A percentile compares a stretch with the other conserved stretches of the same genome.
Evolutionary conservation across 2,113 vertebrate genomes (phyloP).

Genomic region (Equus quagga): DNA sequence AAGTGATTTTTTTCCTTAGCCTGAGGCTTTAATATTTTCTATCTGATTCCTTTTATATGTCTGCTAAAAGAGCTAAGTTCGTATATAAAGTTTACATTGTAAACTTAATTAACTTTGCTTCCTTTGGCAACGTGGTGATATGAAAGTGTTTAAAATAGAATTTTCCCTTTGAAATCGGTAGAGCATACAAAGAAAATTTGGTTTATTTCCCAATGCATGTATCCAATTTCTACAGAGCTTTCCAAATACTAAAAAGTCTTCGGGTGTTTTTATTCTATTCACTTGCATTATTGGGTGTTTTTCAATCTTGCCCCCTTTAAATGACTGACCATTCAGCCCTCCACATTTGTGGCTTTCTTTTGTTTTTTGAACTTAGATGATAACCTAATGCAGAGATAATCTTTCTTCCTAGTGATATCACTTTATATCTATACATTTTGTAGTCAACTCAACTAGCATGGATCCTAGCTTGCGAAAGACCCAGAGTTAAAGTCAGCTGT

Average conservation of each 20-base stretch:
- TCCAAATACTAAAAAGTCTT: constrained; percentile 36
- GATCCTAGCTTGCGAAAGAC: background rate
- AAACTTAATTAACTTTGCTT: constrained; percentile 82
- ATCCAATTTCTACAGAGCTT: constrained; percentile 56
- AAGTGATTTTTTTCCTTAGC: background rate
- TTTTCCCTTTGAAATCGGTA: constrained; percentile 81
- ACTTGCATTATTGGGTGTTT: background rate
- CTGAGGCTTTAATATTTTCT: constrained; percentile 73
- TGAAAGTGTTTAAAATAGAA: constrained; percentile 79
- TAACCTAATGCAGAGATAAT: background rate
- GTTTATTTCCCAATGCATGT: constrained; percentile 64
- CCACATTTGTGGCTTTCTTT: background rate
- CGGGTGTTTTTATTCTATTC: background rate
- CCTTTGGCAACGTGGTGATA: constrained; percentile 65
- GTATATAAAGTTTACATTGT: constrained; percentile 80
- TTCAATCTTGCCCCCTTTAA: background rate
- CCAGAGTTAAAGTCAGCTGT: background rate
- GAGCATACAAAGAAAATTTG: constrained; percentile 73
- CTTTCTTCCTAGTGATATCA: background rate
- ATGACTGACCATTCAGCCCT: background rate
- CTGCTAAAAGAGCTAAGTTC: constrained; percentile 70
- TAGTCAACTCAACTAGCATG: background rate
- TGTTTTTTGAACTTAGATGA: background rate
- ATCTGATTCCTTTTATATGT: constrained; percentile 55
- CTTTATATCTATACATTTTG: background rate